Base-by-base conservation (phyloP, 2,797 vertebrate genomes). In the Apogon hyalosoma region DNA sequence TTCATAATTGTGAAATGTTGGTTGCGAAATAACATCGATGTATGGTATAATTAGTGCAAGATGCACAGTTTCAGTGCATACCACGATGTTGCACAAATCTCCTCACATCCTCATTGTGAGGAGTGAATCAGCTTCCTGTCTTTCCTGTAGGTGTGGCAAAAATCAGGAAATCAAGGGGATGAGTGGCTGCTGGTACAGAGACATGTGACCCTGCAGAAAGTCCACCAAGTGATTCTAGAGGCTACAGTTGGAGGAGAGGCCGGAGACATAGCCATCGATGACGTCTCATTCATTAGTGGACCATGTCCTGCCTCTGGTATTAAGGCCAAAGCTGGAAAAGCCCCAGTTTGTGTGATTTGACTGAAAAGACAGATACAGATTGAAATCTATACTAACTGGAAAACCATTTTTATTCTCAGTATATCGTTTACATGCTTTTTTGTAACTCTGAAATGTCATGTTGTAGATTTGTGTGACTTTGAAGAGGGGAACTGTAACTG, bases 141-240 rank as follows among this genome's bases (percentile, higher is more conserved):
- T 79, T 90, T 92, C 78, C 86, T 84, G 64, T 82, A 95, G 94
- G 86, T 93, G 69, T 95, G 93, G 94, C 90, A 93, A 82, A 91
- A 88, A 65, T 75, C 69, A 47, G 89, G 90, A 60, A 88, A 88
- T 65, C 92, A 92, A 47, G 87, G 76, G 16, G 87, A 92, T 33
- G 78, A 90, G 75, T 94, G 93, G 93, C 86, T 61, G 73, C 61
- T 70, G 70, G 82, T 71, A 51, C 91, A 87, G 64, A 89, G 45
- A 31, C 91, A 92, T 18, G 87, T 94, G 77, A 92, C 62, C 40
- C 3, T 80, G 45, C 82, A 83, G 62, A 50, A 75, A 28, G 87
- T 92, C 59, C 92, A 93, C 73, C 92, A 90, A 80, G 84, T 94
- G 55, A 70, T 92, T 47, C 52, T 94, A 63, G 92, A 93, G 73